Evolutionary conservation across 2,113 vertebrate genomes (phyloP).

Genomic region (Antechinus flavipes): DNA sequence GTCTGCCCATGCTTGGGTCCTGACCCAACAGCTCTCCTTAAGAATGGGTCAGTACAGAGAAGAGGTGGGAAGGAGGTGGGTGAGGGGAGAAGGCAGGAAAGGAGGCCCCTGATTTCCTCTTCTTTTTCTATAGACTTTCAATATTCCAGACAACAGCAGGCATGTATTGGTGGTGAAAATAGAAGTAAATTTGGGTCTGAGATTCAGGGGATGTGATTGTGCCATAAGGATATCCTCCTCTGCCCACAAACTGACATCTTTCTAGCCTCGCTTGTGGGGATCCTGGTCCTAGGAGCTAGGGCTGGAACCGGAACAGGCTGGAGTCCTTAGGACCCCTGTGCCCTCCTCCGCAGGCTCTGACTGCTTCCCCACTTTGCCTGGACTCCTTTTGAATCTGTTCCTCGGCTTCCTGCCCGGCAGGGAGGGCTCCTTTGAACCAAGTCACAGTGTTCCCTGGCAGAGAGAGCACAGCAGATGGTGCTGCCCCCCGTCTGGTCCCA

Average conservation of each 20-base stretch:
- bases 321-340: neutral
- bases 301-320: neutral
- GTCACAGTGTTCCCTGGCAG: conserved; percentile 65
- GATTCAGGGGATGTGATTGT: conserved; percentile 1
- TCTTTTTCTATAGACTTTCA: neutral
- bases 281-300: neutral
- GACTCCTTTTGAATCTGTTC: neutral
- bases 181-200: conserved; percentile 68
- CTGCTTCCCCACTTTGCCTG: neutral
- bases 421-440: conserved; percentile 47
- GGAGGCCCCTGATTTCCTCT: neutral
- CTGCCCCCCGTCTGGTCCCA: conserved; percentile 20
- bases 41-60: neutral
- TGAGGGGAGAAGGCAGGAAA: neutral
- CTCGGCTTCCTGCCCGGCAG: neutral
- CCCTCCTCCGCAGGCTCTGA: neutral
- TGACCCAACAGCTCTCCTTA: neutral
- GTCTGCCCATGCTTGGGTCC: neutral
- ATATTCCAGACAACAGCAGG: conserved; percentile 47
- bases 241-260: neutral
- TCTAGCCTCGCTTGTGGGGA: neutral
- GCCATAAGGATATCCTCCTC: neutral
- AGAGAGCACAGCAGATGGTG: conserved; percentile 76
- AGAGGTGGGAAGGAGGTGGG: neutral
- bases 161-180: conserved; percentile 62